Evolutionary conservation across 92 coral and sea anemone species (phyloP).

Genomic region (Actinostola sp.): DNA sequence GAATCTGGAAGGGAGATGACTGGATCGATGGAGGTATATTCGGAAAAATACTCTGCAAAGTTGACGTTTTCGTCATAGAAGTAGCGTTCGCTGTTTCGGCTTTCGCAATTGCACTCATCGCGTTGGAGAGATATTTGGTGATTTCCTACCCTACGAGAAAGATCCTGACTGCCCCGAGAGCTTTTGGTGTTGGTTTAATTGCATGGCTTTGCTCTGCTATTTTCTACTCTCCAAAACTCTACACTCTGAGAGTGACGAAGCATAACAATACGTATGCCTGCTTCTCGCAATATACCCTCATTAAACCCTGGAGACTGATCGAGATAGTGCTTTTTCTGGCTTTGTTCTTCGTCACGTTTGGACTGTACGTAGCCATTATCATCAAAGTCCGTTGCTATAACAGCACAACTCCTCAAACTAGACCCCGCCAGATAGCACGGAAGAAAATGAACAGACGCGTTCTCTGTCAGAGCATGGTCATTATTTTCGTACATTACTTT

Average conservation of each 20-base stretch:
- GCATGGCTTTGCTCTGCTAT: constrained; percentile 10
- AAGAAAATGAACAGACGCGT: constrained; percentile 32
- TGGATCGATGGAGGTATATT: constrained; percentile 16
- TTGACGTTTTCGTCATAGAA: constrained; percentile 18
- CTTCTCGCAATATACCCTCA: neutral
- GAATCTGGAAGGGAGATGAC: constrained; percentile 3
- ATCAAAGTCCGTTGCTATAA: constrained; percentile 20
- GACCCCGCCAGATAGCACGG: neutral
- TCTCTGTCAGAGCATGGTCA: constrained; percentile 28
- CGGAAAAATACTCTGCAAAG: constrained; percentile 24
- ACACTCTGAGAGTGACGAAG: neutral
- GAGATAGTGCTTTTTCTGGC: constrained; percentile 4
- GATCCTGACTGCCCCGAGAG: constrained; percentile 4
- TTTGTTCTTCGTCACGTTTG: constrained; percentile 3
- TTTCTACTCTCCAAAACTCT: constrained; percentile 30
- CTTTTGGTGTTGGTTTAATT: constrained; percentile 1
- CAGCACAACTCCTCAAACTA: neutral
- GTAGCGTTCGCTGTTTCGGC: constrained; percentile 37
- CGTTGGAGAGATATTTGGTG: constrained; percentile 31
- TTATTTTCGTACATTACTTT: constrained; percentile 29
- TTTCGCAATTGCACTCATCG: constrained; percentile 14
- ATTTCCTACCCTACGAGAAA: constrained; percentile 34
- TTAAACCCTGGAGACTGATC: constrained; percentile 21
- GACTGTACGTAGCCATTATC: constrained; percentile 24
- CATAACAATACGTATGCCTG: neutral